A percentile compares a stretch with the other conserved stretches of the same genome.
These are phyloP conservation scores for Pegea sp. DNA, from an alignment of 23 tunicate species.

Conservation along the genomic window DNA sequence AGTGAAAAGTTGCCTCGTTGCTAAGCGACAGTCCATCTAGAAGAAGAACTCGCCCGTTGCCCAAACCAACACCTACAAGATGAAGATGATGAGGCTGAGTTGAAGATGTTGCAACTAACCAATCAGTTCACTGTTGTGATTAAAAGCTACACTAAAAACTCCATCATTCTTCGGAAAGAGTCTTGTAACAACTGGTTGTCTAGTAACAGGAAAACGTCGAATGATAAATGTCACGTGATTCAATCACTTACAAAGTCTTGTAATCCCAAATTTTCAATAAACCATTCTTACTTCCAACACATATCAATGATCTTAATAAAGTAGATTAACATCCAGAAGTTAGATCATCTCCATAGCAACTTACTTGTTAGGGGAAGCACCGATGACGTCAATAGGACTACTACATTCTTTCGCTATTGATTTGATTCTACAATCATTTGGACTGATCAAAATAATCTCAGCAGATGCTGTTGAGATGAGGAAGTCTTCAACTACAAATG, in stretches of 20 bases:
- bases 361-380: constrained; percentile 61
- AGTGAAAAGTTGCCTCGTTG: constrained; percentile 29
- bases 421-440: constrained; percentile 24
- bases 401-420: constrained; percentile 29
- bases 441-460: constrained; percentile 27
- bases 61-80: constrained; percentile 41
- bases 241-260: constrained; percentile 29
- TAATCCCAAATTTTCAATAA: constrained; percentile 65
- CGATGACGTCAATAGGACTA: constrained; percentile 54
- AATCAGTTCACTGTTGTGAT: background rate
- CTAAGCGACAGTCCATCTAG: constrained; percentile 37
- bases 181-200: too few relatives aligned
- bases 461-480: constrained; percentile 50
- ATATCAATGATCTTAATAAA: constrained; percentile 31
- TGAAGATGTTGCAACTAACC: too few relatives aligned
- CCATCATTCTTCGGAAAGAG: too few relatives aligned
- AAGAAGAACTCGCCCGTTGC: constrained; percentile 42
- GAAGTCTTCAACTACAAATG: constrained; percentile 48
- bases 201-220: too few relatives aligned
- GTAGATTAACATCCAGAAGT: background rate
- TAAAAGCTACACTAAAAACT: background rate
- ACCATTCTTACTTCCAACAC: constrained; percentile 70
- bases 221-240: too few relatives aligned
- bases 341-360: background rate
- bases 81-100: too few relatives aligned